Evolutionary conservation across 2,113 vertebrate species (phyloP).

Genomic region (Barbus barbus): DNA sequence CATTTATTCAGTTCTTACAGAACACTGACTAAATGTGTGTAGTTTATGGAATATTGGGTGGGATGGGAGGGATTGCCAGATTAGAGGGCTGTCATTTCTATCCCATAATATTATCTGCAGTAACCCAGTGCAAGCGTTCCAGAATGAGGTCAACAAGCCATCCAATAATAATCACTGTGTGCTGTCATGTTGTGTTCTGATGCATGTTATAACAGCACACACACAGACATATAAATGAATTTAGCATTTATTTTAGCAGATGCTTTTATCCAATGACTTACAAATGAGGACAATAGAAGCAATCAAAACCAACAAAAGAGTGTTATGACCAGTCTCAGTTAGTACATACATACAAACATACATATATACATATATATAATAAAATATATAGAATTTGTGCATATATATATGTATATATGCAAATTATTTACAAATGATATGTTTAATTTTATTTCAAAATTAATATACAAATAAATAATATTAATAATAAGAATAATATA

Average conservation of each 20-base stretch:
- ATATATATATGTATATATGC: background rate
- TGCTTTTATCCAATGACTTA: too few species aligned
- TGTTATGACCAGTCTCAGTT: too few species aligned
- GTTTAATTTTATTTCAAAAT: too few species aligned
- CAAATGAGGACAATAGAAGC: too few species aligned
- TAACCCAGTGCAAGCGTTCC: constrained; percentile 58
- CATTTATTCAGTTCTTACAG: background rate
- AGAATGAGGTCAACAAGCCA: constrained; percentile 67
- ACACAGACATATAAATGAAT: background rate
- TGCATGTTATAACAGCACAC: background rate
- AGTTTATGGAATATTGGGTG: too few species aligned
- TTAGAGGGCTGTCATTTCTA: constrained; percentile 56
- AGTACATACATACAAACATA: too few species aligned
- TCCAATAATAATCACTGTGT: constrained; percentile 61
- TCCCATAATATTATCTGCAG: constrained; percentile 62
- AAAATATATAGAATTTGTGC: background rate
- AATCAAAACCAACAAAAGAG: too few species aligned
- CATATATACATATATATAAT: too few species aligned
- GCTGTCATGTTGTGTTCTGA: constrained; percentile 37
- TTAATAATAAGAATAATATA: too few species aligned
- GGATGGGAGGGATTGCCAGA: constrained; percentile 52
- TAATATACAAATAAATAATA: too few species aligned
- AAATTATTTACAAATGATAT: background rate
- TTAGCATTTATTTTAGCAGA: too few species aligned
- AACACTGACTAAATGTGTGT: constrained; percentile 45